These are phyloP conservation scores for Acromyrmex charruanus DNA, from an alignment of 1,140 invertebrate genomes.

Conservation along the genomic window DNA sequence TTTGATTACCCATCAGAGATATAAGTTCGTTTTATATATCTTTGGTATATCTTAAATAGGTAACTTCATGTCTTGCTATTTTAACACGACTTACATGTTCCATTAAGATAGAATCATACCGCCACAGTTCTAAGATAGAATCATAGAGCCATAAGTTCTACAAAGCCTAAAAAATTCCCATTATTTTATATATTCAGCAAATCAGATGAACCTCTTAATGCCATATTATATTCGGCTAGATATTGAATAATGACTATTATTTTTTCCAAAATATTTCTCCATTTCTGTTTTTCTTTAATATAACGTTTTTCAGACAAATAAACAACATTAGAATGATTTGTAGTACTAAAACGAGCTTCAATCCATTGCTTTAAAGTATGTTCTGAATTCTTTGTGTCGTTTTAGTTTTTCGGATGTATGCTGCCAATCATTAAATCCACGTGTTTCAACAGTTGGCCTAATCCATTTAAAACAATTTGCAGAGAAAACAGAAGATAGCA, in stretches of 20 bases:
- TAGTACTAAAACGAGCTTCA: neutral
- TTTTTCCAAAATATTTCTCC: constrained; percentile 14
- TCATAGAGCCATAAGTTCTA: constrained; percentile 16
- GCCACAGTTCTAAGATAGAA: neutral
- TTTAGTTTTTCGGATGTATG: neutral
- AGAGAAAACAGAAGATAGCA: neutral
- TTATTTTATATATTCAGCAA: neutral
- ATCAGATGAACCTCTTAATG: constrained; percentile 16
- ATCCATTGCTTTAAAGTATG: constrained; percentile 11
- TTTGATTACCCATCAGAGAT: constrained; percentile 1
- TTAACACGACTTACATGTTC: neutral
- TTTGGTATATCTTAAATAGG: neutral
- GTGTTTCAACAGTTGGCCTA: neutral
- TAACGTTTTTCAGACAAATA: neutral
- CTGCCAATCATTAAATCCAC: constrained; percentile 12
- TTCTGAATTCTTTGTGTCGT: neutral
- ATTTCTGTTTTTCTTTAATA: constrained; percentile 1
- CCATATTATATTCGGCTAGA: neutral
- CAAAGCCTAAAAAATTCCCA: neutral
- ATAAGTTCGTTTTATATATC: constrained; percentile 8
- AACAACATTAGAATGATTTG: neutral
- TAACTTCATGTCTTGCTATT: neutral
- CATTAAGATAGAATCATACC: constrained; percentile 3
- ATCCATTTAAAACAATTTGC: constrained; percentile 4
- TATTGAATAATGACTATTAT: constrained; percentile 13